These are phyloP conservation scores for Chrysomallon squamiferum DNA, from an alignment of 1,140 invertebrate genomes.

Conservation along the genomic window DNA sequence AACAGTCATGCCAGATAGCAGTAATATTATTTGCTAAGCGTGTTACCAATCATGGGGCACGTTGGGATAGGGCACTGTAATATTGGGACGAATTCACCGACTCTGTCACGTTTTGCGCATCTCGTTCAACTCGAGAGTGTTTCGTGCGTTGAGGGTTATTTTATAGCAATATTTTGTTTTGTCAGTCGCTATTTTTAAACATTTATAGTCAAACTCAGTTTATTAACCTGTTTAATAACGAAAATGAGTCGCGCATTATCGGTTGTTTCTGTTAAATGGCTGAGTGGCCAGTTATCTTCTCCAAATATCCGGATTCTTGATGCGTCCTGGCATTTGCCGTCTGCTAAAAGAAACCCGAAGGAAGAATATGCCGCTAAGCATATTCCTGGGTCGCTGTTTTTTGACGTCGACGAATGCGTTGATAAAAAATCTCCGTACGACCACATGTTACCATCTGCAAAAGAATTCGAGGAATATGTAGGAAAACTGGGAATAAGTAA, in stretches of 20 bases:
- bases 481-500: constrained; percentile 55
- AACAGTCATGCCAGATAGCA: too few relatives aligned
- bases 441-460: constrained; percentile 49
- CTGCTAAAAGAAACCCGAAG: constrained; percentile 31
- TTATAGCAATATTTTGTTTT: too few relatives aligned
- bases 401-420: constrained; percentile 56
- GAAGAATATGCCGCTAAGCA: constrained; percentile 48
- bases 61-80: too few relatives aligned
- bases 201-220: too few relatives aligned
- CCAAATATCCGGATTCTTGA: constrained; percentile 44
- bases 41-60: too few relatives aligned
- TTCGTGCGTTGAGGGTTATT: too few relatives aligned
- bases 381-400: constrained; percentile 56
- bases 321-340: constrained; percentile 51
- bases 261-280: constrained; percentile 32
- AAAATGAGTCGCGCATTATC: constrained; percentile 4
- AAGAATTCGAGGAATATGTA: constrained; percentile 54
- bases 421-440: constrained; percentile 32
- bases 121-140: too few relatives aligned
- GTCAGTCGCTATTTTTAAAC: too few relatives aligned
- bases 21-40: too few relatives aligned
- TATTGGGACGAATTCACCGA: too few relatives aligned
- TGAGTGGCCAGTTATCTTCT: constrained; percentile 6
- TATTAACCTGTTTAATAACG: too few relatives aligned
- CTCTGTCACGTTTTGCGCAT: too few relatives aligned